These are phyloP conservation scores for Cerastis leucographa DNA, from an alignment of 2,888 invertebrate genomes.

Conservation along the genomic window DNA sequence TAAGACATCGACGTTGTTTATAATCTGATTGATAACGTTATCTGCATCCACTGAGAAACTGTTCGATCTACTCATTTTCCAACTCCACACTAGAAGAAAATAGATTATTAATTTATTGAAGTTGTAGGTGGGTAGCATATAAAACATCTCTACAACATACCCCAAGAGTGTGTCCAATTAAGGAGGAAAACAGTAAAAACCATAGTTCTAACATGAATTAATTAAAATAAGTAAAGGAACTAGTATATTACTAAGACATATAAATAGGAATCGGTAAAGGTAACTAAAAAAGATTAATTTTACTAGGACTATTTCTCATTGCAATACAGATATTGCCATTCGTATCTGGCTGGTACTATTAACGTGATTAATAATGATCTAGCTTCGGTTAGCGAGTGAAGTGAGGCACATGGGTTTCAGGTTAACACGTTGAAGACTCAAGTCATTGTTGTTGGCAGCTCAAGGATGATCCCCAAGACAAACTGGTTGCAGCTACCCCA, in stretches of 20 bases:
- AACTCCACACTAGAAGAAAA: slow-evolving; percentile 77
- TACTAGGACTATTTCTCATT: neutral
- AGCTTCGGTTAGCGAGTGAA: too few relatives aligned
- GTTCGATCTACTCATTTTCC: slow-evolving; percentile 80
- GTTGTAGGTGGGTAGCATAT: neutral
- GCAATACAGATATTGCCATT: neutral
- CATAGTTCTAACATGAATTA: neutral
- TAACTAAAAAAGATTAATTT: neutral
- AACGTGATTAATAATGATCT: too few relatives aligned
- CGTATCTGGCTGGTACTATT: too few relatives aligned
- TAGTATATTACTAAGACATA: neutral
- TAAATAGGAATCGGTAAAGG: neutral
- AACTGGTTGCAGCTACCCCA: too few relatives aligned
- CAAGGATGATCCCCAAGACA: too few relatives aligned
- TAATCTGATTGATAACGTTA: slow-evolving; percentile 70
- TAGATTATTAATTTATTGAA: neutral
- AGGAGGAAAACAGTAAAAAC: too few relatives aligned
- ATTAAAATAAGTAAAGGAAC: neutral
- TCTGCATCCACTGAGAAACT: slow-evolving; percentile 67
- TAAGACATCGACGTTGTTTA: slow-evolving; percentile 71
- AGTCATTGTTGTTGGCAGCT: too few relatives aligned
- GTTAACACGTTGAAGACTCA: too few relatives aligned
- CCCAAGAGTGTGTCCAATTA: too few relatives aligned
- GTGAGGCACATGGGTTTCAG: too few relatives aligned
- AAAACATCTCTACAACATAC: neutral